Evolutionary conservation across 2,113 vertebrate genomes (phyloP).

Genomic region (Cranoglanis bouderius): DNA sequence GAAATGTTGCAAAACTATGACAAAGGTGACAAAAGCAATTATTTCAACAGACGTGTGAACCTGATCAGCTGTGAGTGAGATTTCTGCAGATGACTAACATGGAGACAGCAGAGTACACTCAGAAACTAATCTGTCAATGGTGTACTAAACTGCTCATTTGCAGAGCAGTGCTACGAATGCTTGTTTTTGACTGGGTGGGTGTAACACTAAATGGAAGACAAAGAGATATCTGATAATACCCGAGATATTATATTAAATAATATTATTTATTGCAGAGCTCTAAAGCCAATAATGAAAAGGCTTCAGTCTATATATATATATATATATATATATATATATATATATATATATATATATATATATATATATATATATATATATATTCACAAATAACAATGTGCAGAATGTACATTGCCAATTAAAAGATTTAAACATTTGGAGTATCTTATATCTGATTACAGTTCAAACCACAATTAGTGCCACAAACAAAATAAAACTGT

Average conservation of each 20-base stretch:
- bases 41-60: not conserved
- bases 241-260: not conserved
- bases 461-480: too few relatives aligned
- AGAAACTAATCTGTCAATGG: not conserved
- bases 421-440: too few relatives aligned
- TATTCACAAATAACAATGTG: too few relatives aligned
- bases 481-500: too few relatives aligned
- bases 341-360: too few relatives aligned
- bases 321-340: too few relatives aligned
- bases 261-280: not conserved
- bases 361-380: too few relatives aligned
- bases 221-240: not conserved
- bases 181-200: not conserved
- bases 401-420: too few relatives aligned
- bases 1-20: not conserved
- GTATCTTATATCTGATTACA: too few relatives aligned
- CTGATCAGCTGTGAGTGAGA: not conserved
- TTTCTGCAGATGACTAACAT: constrained; percentile 16
- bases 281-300: not conserved
- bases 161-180: not conserved
- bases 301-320: not conserved
- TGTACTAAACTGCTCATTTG: not conserved
- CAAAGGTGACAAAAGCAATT: constrained; percentile 1
- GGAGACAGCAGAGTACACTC: not conserved
- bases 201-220: not conserved